A percentile compares a stretch with the other conserved stretches of the same genome.
phyloP scores from a whole-genome alignment of 2,888 invertebrate genomes.

The Patella depressa region DNA sequence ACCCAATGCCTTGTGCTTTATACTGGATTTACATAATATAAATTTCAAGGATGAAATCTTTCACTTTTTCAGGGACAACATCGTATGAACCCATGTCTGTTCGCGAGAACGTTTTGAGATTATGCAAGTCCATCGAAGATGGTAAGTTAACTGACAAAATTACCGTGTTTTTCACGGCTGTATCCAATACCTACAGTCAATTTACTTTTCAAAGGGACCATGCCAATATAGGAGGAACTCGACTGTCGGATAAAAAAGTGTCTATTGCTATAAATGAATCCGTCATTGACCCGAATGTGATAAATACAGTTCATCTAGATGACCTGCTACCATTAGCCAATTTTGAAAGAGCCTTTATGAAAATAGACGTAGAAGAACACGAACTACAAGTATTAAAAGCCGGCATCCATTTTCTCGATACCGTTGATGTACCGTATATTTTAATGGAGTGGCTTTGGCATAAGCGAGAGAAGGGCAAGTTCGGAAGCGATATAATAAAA shows the following conservation, averaged over 20 bases:
- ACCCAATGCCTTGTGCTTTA: no score
- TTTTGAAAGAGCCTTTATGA: constrained; percentile 1
- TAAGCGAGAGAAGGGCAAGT: not conserved
- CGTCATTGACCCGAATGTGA: not conserved
- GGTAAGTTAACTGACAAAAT: not conserved
- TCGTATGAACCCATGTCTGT: no score
- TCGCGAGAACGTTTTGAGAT: not conserved
- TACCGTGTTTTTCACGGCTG: not conserved
- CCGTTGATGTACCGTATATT: not conserved
- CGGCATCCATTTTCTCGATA: not conserved
- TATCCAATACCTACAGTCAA: not conserved
- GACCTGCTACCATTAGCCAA: not conserved
- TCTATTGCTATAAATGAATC: not conserved
- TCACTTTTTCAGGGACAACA: no score
- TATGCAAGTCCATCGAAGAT: not conserved
- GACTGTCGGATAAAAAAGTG: not conserved
- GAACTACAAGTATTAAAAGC: not conserved
- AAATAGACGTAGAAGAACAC: not conserved
- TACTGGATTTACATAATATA: no score
- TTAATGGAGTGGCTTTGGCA: constrained; percentile 2
- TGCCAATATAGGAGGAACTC: not conserved
- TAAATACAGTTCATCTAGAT: not conserved
- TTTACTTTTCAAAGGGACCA: not conserved
- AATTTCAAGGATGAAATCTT: no score
- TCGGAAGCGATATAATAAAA: not conserved